Base-by-base conservation (phyloP, 1,140 invertebrate species). In the Drosophila grimshawi region DNA sequence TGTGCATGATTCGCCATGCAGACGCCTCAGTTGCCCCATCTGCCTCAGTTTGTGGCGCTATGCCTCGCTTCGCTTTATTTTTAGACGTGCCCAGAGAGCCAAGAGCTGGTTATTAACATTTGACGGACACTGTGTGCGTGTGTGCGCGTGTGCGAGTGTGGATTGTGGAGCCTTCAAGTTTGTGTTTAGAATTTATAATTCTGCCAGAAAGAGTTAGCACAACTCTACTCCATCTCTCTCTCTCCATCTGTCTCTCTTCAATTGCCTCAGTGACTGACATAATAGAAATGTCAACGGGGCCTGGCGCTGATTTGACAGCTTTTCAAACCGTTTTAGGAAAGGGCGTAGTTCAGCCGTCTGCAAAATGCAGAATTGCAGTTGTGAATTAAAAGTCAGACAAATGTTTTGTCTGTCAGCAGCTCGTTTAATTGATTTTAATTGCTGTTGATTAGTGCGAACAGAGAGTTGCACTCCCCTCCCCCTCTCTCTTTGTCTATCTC, bases 351-450 rank as follows among this genome's bases (percentile, higher is more conserved):
- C 39, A 43, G 3, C 10, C 1, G 39, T 39, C 37, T 52, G 4
- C 51, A 7, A 27, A 30, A 30, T 19, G 6, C 32, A 62, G 32
- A 2, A 5, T 8, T 4, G 5, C 37, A 52, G 30, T 59, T 59
- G 29, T 11, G 33, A n/a, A 27, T 41, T 37, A 11, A 57, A 30
- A 30, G 33, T 3, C 48, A 68, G 76, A 55, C 56, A 52, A 62
- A 48, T 53, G 62, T 77, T 70, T 80, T 78, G 77, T 80, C 74
- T 80, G 80, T 80, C 73, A 80, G 76, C 83, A 79, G 67, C 66
- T 55, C 52, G 55, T 89, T 88, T 88, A 89, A 88, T 88, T 88
- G 83, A 89, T 89, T 88, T 88, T 88, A 83, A 88, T 88, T 88
- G 83, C 66, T 68, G 69, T 77, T 88, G 85, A 88, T 88, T 88